phyloP scores from a whole-genome alignment of 2,797 vertebrate species.

The Perdix hodgsoniae region DNA sequence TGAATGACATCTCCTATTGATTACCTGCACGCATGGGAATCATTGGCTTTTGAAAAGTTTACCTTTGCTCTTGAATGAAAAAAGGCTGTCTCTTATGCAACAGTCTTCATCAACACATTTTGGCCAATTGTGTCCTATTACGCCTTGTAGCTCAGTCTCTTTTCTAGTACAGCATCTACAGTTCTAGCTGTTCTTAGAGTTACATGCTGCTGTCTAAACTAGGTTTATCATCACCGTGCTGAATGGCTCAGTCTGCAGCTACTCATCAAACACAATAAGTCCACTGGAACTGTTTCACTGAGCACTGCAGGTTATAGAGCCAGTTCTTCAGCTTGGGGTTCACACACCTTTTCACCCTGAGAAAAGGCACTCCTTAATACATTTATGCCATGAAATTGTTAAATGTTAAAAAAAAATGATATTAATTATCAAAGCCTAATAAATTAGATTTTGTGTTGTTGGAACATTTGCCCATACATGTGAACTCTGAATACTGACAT shows the following conservation, averaged over 20 bases:
- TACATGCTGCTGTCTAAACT: background rate
- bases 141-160: background rate
- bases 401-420: background rate
- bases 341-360: background rate
- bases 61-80: background rate
- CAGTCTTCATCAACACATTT: background rate
- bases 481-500: background rate
- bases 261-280: background rate
- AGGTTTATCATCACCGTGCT: background rate
- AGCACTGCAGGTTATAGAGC: background rate
- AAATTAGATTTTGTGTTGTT: background rate
- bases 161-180: background rate
- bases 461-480: background rate
- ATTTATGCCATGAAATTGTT: background rate
- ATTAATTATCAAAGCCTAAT: background rate
- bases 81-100: background rate
- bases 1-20: background rate
- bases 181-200: background rate
- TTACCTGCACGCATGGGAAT: background rate
- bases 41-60: background rate
- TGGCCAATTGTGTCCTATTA: background rate
- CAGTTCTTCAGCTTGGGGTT: background rate
- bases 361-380: background rate
- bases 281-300: fast-evolving
- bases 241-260: background rate